Base-by-base conservation (phyloP, 2,888 invertebrate genomes). In the Lasioglossum vierecki region DNA sequence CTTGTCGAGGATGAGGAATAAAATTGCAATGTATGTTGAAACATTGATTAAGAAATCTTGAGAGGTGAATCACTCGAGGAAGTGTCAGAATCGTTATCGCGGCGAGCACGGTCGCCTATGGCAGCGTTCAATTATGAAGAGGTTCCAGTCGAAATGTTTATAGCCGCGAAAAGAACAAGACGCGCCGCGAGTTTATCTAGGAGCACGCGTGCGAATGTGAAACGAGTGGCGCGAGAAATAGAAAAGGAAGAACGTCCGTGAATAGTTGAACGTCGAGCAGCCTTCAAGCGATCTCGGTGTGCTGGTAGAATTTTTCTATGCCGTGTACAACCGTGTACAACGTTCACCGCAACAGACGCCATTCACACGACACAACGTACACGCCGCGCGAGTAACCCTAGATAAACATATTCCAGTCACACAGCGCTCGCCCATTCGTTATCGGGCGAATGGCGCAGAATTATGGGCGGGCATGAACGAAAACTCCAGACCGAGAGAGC, bases 301-400 rank as follows among this genome's bases (percentile, higher is more conserved):
- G 1, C 18, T 9, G 70, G n/a, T 13, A 53, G n/a, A 68, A 68
- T 66, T 78, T 57, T 44, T 35, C 39, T 30, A 44, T 39, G 30
- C 41, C 4, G 63, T 15, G 1, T n/a, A 75, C 30, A 30, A 30
- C 30, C 30, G 30, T 30, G 30, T 30, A 79, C 39, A 75, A 79
- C 39, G 26, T 26, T 66, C 30, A 26, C 22, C 39, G 11, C 22
- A 71, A 71, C 70, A 63, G 60, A 60, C 71, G 39, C 44, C 73
- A 15, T 63, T 39, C 73, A 39, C 66, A 39, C 18, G 73, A 82
- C 73, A 73, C 73, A 73, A 73, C 57, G 66, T 30, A 6, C 72
- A 35, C 30, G 35, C 35, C 8, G 26, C 18, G 15, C 30, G 35
- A 8, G 26, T 22, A 30, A 72, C 26, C 22, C 63, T 22, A 35